Evolutionary conservation across 35 echinoderm and acorn worm genomes (phyloP), one percentile per base, ranked within the genome.

Genomic region (Strongylocentrotus purpuratus): DNA sequence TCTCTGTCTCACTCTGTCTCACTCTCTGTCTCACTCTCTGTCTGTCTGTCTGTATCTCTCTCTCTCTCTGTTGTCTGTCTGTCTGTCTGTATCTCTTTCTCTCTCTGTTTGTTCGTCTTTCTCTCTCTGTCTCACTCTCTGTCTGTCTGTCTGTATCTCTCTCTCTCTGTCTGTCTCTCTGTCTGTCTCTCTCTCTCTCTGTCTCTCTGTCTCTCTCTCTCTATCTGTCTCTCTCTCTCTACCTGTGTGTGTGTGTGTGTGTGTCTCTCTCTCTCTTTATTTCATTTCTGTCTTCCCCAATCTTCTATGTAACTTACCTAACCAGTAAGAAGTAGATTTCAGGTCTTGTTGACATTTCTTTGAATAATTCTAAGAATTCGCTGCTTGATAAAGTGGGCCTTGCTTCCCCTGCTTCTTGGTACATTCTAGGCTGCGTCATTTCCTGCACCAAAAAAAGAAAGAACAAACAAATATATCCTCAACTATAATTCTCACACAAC

Each of bases 291-390:
- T 61, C 13, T 20, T 18, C 18, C 60, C 17, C 20, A 4, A 4
- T 22, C 60, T 65, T 4, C 20, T 6, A 18, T 70, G 25, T 20
- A 28, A 91, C 98, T 97, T 71, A 99, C 98, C 98, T 95, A 18
- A 99, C 98, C 31, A 99, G 70, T 28, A 99, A 87, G 92, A 99
- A 99, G 86, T 99, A 99, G 18, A 99, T 99, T 94, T 99, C 98
- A 86, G 98, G 98, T 95, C 98, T 95, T 22, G 98, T 99, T 50
- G 98, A 96, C 95, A 97, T 99, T 46, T 99, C 98, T 93, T 99
- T 99, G 94, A 99, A 99, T 9, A 99, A 95, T 85, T 99, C 98
- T 48, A 97, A 48, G 94, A 99, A 99, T 95, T 99, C 98, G 25
- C 86, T 85, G 96, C 96, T 97, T 31, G 95, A 96, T 33, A 99